Evolutionary conservation across 2,797 vertebrate species (phyloP), one percentile per base, ranked within the genome.

Genomic region (Coluber constrictor): DNA sequence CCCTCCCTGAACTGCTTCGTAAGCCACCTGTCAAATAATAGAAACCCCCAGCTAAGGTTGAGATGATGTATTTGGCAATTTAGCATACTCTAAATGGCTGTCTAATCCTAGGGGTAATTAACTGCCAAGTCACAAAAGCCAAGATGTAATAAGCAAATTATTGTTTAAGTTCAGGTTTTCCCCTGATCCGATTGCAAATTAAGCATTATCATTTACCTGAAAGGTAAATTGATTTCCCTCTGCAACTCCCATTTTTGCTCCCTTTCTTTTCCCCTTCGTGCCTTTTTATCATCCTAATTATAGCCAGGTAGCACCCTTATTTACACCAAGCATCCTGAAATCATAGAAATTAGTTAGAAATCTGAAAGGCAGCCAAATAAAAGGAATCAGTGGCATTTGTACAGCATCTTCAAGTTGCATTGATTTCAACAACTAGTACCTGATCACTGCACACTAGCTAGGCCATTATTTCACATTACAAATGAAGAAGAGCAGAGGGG

Each of bases 121-220:
- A 96, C 96, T 93, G 29, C 92, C 88, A 96, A 96, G 95, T 96
- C 93, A 95, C 95, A 95, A 96, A 95, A 96, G 94, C 91, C 89
- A 95, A 95, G 95, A 95, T 29, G 25, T 93, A 96, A 91, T 86
- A 86, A 83, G 79, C 90, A 91, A 91, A 96, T 95, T 94, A 95
- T 96, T 96, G 93, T 96, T 97, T 93, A 92, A 93, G 94, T 96
- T 94, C 66, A 88, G 4, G 93, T 95, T 63, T 90, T 90, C 93
- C 89, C 88, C 92, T 94, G 94, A 96, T 95, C 94, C 95, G 94
- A 90, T 91, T 96, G 90, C 70, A 89, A 91, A 91, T 96, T 86
- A 90, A 92, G 88, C 92, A 92, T 89, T 89, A 95, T 60, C 86
- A 88, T 92, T 96, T 92, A 93, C 88, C 90, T 96, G 63, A 66